Base-by-base conservation (phyloP, 2,888 invertebrate genomes). In the Nematopogon swammerdamellus region DNA sequence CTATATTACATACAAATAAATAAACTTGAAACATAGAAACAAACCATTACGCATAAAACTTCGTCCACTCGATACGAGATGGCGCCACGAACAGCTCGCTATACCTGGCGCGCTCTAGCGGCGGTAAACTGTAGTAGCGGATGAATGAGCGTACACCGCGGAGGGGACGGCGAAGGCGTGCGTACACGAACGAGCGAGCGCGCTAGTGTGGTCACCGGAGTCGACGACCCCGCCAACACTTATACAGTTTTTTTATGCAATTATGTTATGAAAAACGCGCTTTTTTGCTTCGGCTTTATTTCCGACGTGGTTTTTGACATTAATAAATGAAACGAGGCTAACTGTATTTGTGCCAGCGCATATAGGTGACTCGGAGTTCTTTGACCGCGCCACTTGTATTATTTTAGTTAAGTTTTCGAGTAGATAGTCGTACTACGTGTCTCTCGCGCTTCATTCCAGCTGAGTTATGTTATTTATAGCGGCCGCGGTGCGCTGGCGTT, bases 61-160 rank as follows among this genome's bases (percentile, higher is more conserved):
- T 69, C 63, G 49, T 62, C 79, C 72, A 74, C 71, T 74, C 71
- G 62, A 58, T 67, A 57, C 63, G 59, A 71, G 76, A 60, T 75
- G 74, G 69, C 75, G 72, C 60, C 51, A 50, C 45, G 45, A 18
- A 3, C 36, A 25, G 36, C 11, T 6, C 11, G 36, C 36, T 3
- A 36, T 14, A 14, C 6, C 11, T 36, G 36, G 36, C 36, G 36
- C 36, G 36, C 36, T 36, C 36, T 36, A 36, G 36, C 36, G 36
- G 36, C 36, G 36, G 36, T 36, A 36, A 36, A 36, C 36, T 36
- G 11, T 14, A 36, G 36, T 14, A 36, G 8, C 36, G 36, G 36
- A 36, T 36, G 36, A 36, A 36, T 36, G 36, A 36, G n/a, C 36
- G n/a, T 14, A 14, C 11, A 3, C 11, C 8, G 11, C 14, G 36